Evolutionary conservation across 2,113 vertebrate species (phyloP).

Genomic region (Lophius piscatorius): DNA sequence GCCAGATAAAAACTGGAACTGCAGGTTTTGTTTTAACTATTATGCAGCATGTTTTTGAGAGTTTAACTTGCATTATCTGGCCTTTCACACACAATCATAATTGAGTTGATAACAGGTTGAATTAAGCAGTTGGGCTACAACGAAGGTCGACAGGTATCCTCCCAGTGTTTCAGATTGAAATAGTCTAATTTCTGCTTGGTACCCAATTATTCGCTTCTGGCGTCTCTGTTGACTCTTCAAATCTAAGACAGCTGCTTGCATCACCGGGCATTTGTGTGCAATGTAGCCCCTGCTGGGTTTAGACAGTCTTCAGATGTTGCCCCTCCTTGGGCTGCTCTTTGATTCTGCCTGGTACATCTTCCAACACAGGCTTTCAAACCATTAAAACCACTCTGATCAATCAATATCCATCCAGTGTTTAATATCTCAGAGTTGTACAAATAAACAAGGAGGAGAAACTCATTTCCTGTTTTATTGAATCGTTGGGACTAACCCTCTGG

Average conservation of each 20-base stretch:
- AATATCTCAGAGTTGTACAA: conserved; percentile 27
- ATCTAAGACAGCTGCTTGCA: conserved; percentile 59
- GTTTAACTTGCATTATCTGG: not conserved
- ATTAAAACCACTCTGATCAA: conserved; percentile 34
- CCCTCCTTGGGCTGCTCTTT: conserved; percentile 36
- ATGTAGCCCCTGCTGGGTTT: conserved; percentile 52
- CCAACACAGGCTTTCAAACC: conserved; percentile 11
- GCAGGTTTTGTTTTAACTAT: not conserved
- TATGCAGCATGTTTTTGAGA: not conserved
- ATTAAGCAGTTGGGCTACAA: conserved; percentile 17
- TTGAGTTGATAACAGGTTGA: conserved; percentile 12
- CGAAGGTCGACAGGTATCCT: conserved; percentile 7
- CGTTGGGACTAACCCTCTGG: conserved; percentile 15
- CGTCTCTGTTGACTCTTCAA: conserved; percentile 34
- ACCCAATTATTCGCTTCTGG: conserved; percentile 35
- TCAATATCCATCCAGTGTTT: conserved; percentile 45
- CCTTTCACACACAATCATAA: conserved; percentile 8
- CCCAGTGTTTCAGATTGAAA: conserved; percentile 24
- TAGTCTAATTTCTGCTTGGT: conserved; percentile 33
- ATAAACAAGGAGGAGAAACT: conserved; percentile 21
- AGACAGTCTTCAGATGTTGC: conserved; percentile 31
- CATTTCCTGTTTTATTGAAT: conserved; percentile 25
- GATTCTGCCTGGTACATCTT: conserved; percentile 26
- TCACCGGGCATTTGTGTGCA: conserved; percentile 62
- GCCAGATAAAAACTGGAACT: conserved; percentile 3